Conservation (phyloP, 2,797 vertebrate genomes). For the Myotis pilosus region DNA sequence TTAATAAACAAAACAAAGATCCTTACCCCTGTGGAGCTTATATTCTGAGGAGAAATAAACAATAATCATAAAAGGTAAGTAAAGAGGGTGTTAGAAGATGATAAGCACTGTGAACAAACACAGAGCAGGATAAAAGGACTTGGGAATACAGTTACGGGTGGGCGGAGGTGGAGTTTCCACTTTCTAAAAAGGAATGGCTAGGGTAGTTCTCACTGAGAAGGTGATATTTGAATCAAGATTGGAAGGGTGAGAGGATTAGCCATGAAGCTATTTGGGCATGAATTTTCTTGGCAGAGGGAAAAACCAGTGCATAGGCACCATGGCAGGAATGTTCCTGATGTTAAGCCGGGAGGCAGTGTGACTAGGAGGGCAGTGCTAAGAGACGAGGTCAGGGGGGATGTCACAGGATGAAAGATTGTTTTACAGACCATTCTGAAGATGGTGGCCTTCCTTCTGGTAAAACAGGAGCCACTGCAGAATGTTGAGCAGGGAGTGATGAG, state of each 20-base stretch:
- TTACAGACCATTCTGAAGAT: neutral
- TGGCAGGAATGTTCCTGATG: neutral
- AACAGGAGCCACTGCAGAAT: neutral
- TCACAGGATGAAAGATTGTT: neutral
- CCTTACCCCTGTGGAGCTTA: neutral
- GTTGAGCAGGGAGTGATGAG: neutral
- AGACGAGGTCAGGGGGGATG: neutral
- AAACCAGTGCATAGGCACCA: neutral
- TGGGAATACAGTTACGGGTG: neutral
- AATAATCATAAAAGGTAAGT: neutral
- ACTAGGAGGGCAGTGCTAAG: neutral
- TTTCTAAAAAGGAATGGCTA: neutral
- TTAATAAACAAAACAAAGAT: neutral
- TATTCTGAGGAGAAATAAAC: neutral
- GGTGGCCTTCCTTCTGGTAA: neutral
- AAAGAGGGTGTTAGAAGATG: neutral
- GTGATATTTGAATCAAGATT: neutral
- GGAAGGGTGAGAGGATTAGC: neutral
- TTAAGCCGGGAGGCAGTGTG: neutral
- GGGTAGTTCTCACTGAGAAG: neutral
- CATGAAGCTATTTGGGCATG: neutral
- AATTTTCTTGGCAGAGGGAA: neutral
- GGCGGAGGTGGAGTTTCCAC: neutral
- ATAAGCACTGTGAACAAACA: neutral
- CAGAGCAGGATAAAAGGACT: neutral